These are phyloP conservation scores for Agelas oroides DNA, from an alignment of 37 sponge, comb jelly and placozoan genomes.

Conservation along the genomic window DNA sequence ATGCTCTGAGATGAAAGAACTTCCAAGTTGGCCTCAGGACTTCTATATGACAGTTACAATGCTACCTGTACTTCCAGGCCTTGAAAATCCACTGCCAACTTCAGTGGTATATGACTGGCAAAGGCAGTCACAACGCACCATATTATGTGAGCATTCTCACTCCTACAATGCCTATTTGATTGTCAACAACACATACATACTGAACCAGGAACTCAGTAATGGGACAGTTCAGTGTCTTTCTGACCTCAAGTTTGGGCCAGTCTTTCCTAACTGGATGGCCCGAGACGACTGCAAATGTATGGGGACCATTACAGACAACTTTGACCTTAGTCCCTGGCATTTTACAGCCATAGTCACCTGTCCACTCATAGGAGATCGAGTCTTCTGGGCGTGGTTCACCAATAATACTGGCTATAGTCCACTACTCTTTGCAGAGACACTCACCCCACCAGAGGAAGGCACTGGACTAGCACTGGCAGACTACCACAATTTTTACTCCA, in stretches of 20 bases:
- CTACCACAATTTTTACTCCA: conserved; percentile 18
- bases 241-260: conserved; percentile 18
- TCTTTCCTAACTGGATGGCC: conserved; percentile 30
- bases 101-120: conserved; percentile 29
- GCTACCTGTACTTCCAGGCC: conserved; percentile 12
- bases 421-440: conserved; percentile 9
- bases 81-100: conserved; percentile 32
- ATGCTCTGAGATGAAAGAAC: not conserved
- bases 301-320: conserved; percentile 23
- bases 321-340: conserved; percentile 15
- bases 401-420: not conserved
- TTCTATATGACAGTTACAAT: conserved; percentile 40
- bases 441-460: conserved; percentile 15
- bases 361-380: conserved; percentile 17
- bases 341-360: conserved; percentile 20
- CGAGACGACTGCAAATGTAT: conserved; percentile 35
- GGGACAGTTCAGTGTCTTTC: not conserved
- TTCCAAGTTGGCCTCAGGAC: conserved; percentile 21
- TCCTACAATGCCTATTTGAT: conserved; percentile 19
- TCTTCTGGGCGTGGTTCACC: conserved; percentile 50
- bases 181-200: conserved; percentile 10
- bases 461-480: conserved; percentile 19
- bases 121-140: conserved; percentile 4
- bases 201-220: not conserved
- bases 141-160: not conserved